These are phyloP conservation scores for Philotrypesis tridentata DNA, from an alignment of 1,140 invertebrate genomes.

Conservation along the genomic window DNA sequence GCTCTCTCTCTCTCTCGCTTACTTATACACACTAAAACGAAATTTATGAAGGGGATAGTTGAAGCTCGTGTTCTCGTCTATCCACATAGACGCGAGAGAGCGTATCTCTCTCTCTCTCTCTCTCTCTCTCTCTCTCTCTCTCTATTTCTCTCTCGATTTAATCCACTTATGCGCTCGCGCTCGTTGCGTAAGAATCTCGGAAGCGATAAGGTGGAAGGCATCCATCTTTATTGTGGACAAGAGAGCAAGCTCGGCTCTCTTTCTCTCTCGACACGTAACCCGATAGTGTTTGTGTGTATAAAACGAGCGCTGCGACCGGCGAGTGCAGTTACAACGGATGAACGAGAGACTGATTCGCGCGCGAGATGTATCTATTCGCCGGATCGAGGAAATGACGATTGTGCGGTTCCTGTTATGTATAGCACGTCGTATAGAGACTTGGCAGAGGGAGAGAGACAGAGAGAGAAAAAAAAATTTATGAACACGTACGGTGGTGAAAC, in stretches of 20 bases:
- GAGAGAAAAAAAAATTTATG: neutral
- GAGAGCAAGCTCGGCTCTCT: neutral
- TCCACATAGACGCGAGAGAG: no score
- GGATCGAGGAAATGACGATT: neutral
- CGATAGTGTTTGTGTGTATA: neutral
- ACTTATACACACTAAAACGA: neutral
- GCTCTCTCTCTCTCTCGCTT: no score
- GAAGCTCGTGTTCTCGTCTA: no score
- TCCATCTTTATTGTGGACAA: constrained; percentile 7
- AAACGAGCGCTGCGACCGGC: neutral
- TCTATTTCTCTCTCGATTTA: neutral
- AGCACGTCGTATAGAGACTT: neutral
- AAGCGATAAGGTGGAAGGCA: constrained; percentile 2
- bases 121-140: no score
- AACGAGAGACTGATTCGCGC: neutral
- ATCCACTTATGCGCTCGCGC: neutral
- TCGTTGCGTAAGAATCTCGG: neutral
- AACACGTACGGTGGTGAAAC: neutral
- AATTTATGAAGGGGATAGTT: neutral
- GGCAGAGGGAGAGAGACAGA: neutral
- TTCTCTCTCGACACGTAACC: no score
- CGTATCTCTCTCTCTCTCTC: no score
- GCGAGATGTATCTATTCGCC: neutral
- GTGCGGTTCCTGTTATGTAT: neutral
- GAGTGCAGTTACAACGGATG: neutral